Evolutionary conservation across 1,140 invertebrate genomes (phyloP).

Genomic region (Drosophila truncata): DNA sequence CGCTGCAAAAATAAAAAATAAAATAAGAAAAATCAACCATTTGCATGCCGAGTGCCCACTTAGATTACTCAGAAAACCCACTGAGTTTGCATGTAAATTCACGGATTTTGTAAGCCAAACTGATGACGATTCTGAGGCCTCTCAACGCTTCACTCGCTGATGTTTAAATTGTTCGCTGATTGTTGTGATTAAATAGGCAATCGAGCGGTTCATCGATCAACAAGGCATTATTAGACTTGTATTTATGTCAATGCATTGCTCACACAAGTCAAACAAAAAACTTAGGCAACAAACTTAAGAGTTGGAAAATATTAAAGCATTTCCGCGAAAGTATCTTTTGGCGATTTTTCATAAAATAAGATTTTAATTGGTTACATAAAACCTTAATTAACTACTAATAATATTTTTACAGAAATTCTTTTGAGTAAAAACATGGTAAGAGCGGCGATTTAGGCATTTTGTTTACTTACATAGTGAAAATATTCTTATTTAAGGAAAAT

Average conservation of each 20-base stretch:
- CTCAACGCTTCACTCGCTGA: constrained; percentile 5
- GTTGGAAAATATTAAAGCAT: neutral
- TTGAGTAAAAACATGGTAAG: neutral
- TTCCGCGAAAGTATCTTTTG: neutral
- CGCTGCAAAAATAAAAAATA: constrained; percentile 31
- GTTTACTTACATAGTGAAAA: neutral
- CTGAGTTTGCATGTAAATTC: constrained; percentile 64
- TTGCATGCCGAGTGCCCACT: constrained; percentile 67
- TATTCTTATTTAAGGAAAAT: neutral
- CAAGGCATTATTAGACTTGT: constrained; percentile 47
- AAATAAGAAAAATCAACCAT: constrained; percentile 45
- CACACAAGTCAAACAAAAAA: constrained; percentile 56
- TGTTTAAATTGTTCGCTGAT: constrained; percentile 33
- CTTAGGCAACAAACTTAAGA: constrained; percentile 72
- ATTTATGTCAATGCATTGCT: constrained; percentile 53
- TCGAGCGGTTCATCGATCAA: constrained; percentile 28
- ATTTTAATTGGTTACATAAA: neutral
- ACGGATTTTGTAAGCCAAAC: constrained; percentile 24
- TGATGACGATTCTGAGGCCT: constrained; percentile 19
- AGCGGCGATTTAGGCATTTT: too few relatives aligned
- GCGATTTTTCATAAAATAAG: too few relatives aligned
- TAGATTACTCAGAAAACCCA: constrained; percentile 65
- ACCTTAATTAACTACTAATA: neutral
- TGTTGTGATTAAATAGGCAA: constrained; percentile 30
- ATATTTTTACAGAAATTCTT: neutral